Evolutionary conservation across 2,888 invertebrate species (phyloP).

Genomic region (Luperina testacea): DNA sequence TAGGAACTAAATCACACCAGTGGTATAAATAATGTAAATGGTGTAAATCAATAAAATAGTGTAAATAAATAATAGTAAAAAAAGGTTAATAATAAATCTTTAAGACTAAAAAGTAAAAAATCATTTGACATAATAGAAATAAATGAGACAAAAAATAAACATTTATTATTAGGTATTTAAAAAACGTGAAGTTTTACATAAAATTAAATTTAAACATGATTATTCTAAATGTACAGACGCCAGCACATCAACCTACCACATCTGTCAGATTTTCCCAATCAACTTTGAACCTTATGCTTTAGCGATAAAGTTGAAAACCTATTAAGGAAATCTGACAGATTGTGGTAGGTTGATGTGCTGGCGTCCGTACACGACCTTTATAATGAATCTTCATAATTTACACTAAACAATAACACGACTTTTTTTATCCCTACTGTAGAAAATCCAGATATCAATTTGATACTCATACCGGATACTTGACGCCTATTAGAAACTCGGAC

Average conservation of each 20-base stretch:
- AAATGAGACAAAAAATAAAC: not conserved
- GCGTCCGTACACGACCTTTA: not conserved
- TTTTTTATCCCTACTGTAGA: not conserved
- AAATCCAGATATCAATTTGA: not conserved
- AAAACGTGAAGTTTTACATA: not conserved
- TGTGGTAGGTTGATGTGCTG: no score
- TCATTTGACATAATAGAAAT: not conserved
- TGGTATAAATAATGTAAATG: no score
- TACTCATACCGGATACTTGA: slow-evolving; percentile 50
- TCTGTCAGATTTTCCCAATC: no score
- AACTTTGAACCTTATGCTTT: no score
- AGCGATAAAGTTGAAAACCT: no score
- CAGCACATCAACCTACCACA: no score
- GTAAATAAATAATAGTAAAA: no score
- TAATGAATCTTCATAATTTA: not conserved
- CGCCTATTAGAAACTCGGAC: slow-evolving; percentile 77
- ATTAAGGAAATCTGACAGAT: no score
- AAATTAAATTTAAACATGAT: not conserved
- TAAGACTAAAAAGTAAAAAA: no score
- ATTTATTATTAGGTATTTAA: not conserved
- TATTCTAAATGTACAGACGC: slow-evolving; percentile 3
- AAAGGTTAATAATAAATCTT: no score
- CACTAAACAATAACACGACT: not conserved
- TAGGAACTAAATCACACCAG: no score
- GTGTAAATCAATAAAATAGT: no score